Evolutionary conservation across 2,888 invertebrate genomes (phyloP).

Genomic region (Sinhomidia bicolor): DNA sequence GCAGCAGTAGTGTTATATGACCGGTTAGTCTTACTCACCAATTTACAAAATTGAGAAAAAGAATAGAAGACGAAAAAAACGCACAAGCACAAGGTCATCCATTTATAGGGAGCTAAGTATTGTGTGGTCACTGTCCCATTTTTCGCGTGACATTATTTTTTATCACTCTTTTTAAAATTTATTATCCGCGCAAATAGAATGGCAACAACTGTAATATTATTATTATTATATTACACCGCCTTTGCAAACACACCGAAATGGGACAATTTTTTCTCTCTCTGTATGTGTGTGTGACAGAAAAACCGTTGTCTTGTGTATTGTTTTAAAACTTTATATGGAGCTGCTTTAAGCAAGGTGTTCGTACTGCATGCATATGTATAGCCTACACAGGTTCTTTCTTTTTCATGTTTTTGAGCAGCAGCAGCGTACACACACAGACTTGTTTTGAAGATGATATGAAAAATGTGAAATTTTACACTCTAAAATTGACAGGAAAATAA

Average conservation of each 20-base stretch:
- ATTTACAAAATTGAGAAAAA: too few species aligned
- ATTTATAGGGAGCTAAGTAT: too few species aligned
- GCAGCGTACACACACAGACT: background rate
- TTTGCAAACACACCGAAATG: too few species aligned
- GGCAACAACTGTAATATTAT: too few species aligned
- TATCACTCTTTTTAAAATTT: background rate
- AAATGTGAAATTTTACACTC: constrained; percentile 38
- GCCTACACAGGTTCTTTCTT: background rate
- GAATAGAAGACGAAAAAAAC: background rate
- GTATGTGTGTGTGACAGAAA: too few species aligned
- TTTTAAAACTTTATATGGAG: background rate
- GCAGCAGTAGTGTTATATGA: too few species aligned
- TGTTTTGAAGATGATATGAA: background rate
- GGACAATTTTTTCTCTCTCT: too few species aligned
- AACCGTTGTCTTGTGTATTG: background rate
- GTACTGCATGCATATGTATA: background rate
- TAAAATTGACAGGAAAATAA: constrained; percentile 35
- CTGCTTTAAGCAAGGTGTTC: background rate
- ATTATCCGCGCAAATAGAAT: too few species aligned
- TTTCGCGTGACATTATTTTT: background rate
- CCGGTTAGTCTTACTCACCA: too few species aligned
- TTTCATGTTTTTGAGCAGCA: background rate
- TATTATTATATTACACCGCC: too few species aligned
- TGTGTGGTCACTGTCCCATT: background rate
- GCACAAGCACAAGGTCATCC: background rate